Percentiles rank a stretch among this genome's conserved stretches.
These are phyloP conservation scores for Sphenodon punctatus DNA, from an alignment of 2,797 vertebrate species.

Conservation along the genomic window DNA sequence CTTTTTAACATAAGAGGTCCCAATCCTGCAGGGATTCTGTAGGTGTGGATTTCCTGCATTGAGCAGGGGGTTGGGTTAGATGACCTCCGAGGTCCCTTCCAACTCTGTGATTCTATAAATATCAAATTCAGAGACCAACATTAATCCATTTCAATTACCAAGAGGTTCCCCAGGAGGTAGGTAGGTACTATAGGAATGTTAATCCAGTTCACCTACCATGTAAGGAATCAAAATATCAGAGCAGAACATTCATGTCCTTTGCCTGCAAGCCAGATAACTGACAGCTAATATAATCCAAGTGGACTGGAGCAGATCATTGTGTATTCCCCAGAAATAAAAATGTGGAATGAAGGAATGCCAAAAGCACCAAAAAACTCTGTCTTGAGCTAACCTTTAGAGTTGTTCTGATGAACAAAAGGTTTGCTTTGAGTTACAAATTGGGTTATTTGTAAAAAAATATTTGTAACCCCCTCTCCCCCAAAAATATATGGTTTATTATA, in stretches of 20 bases:
- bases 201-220: slow-evolving; percentile 6
- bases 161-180: slow-evolving; percentile 21
- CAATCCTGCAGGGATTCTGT: too few species aligned
- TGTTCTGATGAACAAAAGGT: too few species aligned
- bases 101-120: too few species aligned
- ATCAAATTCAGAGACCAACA: not conserved
- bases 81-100: too few species aligned
- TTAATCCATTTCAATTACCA: slow-evolving; percentile 27
- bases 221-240: slow-evolving; percentile 9
- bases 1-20: too few species aligned
- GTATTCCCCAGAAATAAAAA: not conserved
- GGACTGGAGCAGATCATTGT: not conserved
- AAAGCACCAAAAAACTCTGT: not conserved
- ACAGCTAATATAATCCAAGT: slow-evolving; percentile 4
- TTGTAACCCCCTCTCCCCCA: too few species aligned
- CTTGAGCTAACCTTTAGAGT: not conserved
- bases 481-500: too few species aligned
- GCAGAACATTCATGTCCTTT: not conserved
- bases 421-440: not conserved
- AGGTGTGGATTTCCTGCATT: too few species aligned
- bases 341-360: not conserved
- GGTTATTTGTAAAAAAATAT: not conserved
- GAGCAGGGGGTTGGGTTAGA: too few species aligned
- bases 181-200: slow-evolving; percentile 15
- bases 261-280: not conserved